These are phyloP conservation scores for Excalfactoria chinensis DNA, from an alignment of 2,113 vertebrate genomes.

Conservation along the genomic window DNA sequence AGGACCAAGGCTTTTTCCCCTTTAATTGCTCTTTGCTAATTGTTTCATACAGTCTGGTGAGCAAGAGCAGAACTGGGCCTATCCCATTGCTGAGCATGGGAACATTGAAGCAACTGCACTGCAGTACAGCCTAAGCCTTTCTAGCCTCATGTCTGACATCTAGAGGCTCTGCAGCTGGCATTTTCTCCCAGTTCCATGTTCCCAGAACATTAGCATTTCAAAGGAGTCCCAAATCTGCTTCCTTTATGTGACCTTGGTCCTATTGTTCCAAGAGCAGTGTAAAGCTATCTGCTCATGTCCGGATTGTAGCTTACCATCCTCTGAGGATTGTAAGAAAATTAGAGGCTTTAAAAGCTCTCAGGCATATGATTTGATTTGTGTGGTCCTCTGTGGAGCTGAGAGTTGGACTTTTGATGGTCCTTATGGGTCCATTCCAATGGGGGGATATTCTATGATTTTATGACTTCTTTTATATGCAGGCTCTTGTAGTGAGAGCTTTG, in stretches of 20 bases:
- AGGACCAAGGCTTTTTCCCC: not conserved
- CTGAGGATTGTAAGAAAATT: not conserved
- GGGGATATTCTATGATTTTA: too few species aligned
- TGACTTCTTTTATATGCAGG: not conserved
- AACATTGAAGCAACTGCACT: not conserved
- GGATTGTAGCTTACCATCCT: not conserved
- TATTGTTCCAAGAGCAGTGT: not conserved
- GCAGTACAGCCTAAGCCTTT: not conserved
- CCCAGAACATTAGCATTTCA: not conserved
- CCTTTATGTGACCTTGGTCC: not conserved
- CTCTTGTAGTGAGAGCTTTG: not conserved
- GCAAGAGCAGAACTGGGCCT: not conserved
- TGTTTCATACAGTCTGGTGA: not conserved
- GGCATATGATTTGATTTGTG: not conserved
- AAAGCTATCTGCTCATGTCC: not conserved
- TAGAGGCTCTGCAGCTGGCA: not conserved
- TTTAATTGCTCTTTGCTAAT: fast-evolving
- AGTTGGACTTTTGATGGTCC: too few species aligned
- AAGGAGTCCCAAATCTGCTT: not conserved
- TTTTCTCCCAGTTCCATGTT: not conserved
- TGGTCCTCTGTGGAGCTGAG: too few species aligned
- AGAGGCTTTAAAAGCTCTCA: not conserved
- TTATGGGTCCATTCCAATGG: too few species aligned
- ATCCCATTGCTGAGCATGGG: fast-evolving
- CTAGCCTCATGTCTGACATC: not conserved